Conservation (phyloP, 2,888 invertebrate genomes). For the Octodonta nipae region DNA sequence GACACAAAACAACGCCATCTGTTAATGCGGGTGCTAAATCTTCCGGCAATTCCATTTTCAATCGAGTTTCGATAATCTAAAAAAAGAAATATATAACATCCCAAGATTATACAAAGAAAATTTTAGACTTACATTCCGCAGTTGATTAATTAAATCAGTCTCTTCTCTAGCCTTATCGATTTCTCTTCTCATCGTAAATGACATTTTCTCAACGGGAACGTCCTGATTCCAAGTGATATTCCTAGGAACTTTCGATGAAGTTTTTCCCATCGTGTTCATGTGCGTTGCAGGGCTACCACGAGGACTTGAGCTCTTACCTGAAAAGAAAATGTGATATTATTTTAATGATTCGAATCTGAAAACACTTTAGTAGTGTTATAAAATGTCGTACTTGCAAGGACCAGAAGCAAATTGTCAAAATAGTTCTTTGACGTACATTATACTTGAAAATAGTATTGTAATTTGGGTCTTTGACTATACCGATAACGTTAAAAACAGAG, state of each 20-base stretch:
- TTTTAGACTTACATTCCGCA: constrained; percentile 55
- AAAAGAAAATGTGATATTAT: too few species aligned
- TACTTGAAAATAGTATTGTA: too few species aligned
- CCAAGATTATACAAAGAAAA: constrained; percentile 9
- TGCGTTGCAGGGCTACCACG: background rate
- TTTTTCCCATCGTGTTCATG: constrained; percentile 2
- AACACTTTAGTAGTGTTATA: too few species aligned
- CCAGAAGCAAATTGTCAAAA: too few species aligned
- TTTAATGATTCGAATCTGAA: too few species aligned
- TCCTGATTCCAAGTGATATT: constrained; percentile 65
- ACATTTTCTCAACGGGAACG: constrained; percentile 57
- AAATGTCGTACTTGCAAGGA: too few species aligned
- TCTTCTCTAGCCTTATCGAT: constrained; percentile 85
- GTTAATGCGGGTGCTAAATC: constrained; percentile 72
- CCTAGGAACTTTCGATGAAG: constrained; percentile 27
- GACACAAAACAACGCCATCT: constrained; percentile 88
- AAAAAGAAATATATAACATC: constrained; percentile 12
- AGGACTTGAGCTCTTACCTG: background rate
- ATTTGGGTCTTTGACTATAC: too few species aligned
- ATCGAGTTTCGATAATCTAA: constrained; percentile 76
- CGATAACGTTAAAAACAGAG: too few species aligned
- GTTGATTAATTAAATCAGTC: constrained; percentile 67
- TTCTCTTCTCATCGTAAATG: constrained; percentile 84
- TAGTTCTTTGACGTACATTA: too few species aligned
- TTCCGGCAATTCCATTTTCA: constrained; percentile 80